Base-by-base conservation (phyloP, 2,888 invertebrate genomes). In the Drosophila algonquin region DNA sequence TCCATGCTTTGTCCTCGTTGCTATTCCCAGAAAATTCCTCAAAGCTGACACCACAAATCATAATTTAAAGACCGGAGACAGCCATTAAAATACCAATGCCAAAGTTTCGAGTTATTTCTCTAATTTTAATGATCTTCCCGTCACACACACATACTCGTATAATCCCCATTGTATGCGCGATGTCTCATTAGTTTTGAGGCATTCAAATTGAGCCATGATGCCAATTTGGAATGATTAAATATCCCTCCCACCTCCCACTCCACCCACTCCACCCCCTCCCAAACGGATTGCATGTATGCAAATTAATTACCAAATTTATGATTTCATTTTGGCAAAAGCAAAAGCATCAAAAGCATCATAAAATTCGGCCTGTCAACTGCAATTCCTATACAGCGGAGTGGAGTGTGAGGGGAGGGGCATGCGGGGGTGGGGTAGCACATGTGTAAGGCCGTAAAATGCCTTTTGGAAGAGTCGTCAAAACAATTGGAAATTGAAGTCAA, bases 261-360 rank as follows among this genome's bases (percentile, higher is more conserved):
- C 27, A 18, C 18, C 18, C 18, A 0, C 18, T 18, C 18, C n/a
- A n/a, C n/a, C n/a, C n/a, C n/a, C n/a, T n/a, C 7, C 7, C 1
- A 7, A 27, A 7, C 27, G 27, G 27, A 1, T 1, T 27, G 1
- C 35, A 35, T 14, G 6, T 76, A 81, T 80, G 88, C 71, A 83
- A 87, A 85, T 85, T 89, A 85, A 85, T 89, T 89, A 87, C 85
- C 73, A 64, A 79, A 87, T 89, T 89, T 89, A 87, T 89, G 84
- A 83, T 73, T 76, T 79, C 65, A 74, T 82, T 82, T 73, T 71
- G 40, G 67, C 67, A 71, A 73, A 65, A 63, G 75, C 55, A 54
- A 21, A 21, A 21, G 21, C 21, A 21, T 21, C 67, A 71, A 73
- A 65, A 63, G 75, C 56, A 54, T 62, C 40, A 82, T 81, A 80